These are phyloP conservation scores for Nymphicus hollandicus DNA, from an alignment of 2,113 vertebrate species.

Conservation along the genomic window DNA sequence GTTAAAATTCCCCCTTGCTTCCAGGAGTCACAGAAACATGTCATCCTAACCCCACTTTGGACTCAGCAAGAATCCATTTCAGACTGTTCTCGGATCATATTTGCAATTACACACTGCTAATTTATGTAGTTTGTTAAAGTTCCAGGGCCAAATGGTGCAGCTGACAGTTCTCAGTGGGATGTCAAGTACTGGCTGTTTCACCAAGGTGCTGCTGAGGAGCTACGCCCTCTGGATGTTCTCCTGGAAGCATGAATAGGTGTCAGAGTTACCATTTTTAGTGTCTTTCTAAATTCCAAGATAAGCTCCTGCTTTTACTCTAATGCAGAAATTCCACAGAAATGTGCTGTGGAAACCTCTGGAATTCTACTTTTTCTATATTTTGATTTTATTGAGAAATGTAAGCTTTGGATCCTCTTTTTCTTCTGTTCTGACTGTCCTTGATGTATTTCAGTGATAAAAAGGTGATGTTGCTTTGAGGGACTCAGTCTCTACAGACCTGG, in stretches of 20 bases:
- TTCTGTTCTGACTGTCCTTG: background rate
- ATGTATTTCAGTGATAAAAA: background rate
- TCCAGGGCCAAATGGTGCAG: constrained; percentile 5
- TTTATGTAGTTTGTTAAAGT: background rate
- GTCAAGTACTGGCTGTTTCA: background rate
- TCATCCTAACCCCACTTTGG: constrained; percentile 6
- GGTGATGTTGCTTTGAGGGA: background rate
- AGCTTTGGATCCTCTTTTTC: background rate
- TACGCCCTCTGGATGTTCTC: background rate
- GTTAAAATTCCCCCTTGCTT: background rate
- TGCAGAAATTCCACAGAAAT: background rate
- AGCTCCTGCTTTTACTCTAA: background rate
- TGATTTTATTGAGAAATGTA: background rate
- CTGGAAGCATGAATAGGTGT: background rate
- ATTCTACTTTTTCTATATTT: background rate
- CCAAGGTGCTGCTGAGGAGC: background rate
- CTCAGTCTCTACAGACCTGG: background rate
- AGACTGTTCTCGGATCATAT: background rate
- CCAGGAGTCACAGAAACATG: background rate
- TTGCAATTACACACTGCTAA: constrained; percentile 22
- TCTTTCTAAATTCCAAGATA: background rate
- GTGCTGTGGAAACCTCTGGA: background rate
- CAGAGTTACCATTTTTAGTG: background rate
- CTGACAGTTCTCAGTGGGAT: constrained; percentile 3
- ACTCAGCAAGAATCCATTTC: constrained; percentile 6